Evolutionary conservation across 2,888 invertebrate genomes (phyloP), one percentile per base, ranked within the genome.

Genomic region (Tetramorium bicarinatum): DNA sequence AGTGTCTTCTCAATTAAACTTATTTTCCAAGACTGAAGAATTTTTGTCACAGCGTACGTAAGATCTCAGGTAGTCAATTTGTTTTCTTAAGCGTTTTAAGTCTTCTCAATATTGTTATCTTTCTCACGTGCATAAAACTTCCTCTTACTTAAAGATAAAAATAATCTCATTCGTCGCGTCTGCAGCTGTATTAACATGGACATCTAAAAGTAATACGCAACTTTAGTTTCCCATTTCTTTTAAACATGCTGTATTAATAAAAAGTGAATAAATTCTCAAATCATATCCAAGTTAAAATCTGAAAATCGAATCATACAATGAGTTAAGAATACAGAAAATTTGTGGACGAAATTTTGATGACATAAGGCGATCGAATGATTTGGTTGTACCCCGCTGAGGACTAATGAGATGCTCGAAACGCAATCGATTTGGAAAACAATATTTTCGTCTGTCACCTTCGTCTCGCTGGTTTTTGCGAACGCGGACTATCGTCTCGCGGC

Each of bases 381-480:
- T 3, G 1, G 3, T 44, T 3, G 13, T 64, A 52, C 13, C 21
- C 15, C 8, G 21, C 44, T 54, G 29, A 49, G 21, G 21, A n/a
- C 41, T 29, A 29, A 29, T 21, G 29, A 67, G 49, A 49, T 25
- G 18, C 11, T 77, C 25, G 1, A 38, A 25, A 13, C 38, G 13
- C 13, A 6, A 3, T 13, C 25, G n/a, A 69, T 79, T 69, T 79
- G 11, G n/a, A 56, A 69, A 79, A 56, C 54, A 56, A 79, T 56
- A 79, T 56, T 56, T 77, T 44, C 38, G 13, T 21, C 41, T n/a
- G 38, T 7, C 38, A 44, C 7, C 29, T 54, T 76, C 41, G 61
- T 61, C 25, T 21, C 47, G 52, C 29, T 71, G n/a, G 41, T 69
- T 75, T 83, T 67, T 75, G 69, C 61, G 56, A 76, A 72, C 64